Evolutionary conservation across 1,140 invertebrate species (phyloP), one percentile per base, ranked within the genome.

Genomic region (Acromyrmex charruanus): DNA sequence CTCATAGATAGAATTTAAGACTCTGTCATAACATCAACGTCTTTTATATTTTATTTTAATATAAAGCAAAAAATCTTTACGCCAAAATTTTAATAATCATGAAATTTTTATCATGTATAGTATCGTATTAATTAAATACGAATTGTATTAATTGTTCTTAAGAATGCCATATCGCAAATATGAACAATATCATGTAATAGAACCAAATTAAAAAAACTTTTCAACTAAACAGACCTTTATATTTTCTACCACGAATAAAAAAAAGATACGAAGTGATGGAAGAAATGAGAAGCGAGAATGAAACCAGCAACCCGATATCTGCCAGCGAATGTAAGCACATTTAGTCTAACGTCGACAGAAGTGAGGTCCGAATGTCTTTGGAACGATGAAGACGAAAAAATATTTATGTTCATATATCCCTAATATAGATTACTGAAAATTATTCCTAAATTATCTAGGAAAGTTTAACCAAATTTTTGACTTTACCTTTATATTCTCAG

Each of bases 261-360:
- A 59, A 59, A 44, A n/a, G 31, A 77, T 12, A 35, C n/a, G 63
- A 77, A 18, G 31, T 31, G 28, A 80, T 28, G n/a, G 16, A 55
- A 86, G 21, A 77, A 14, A 68, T 14, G 14, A 86, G 49, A 72
- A 68, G 69, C 18, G 18, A 59, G 25, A 35, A 66, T 9, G 35
- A 88, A 77, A 81, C 39, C 14, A 31, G 87, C 53, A 87, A 90
- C 18, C 18, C 4, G 89, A 88, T 82, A 82, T 74, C 69, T 35
- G 10, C 10, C 28, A 58, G 39, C 9, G n/a, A 61, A 35, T 51
- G 63, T 74, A 74, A 82, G 69, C 80, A 75, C 53, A 25, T 84
- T 74, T 84, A 84, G 44, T 63, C 58, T 63, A 81, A 71, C 63
- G 12, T 55, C 63, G 63, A 39, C 25, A 75, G 18, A 74, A 74